Conservation (phyloP, 2,888 invertebrate genomes). For the Belgica antarctica region DNA sequence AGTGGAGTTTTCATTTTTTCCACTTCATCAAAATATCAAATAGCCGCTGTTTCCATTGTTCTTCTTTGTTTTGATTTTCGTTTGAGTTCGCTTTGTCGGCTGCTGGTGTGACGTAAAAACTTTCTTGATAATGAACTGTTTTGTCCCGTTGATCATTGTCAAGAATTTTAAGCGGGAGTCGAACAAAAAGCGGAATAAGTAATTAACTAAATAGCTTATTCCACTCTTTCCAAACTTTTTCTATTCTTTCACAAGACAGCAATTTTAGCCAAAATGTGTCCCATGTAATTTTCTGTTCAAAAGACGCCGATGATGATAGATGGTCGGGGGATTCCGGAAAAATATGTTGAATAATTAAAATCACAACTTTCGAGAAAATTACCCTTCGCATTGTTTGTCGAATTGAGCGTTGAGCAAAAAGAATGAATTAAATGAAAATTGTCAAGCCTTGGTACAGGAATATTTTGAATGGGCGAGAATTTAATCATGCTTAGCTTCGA, state of each 20-base stretch:
- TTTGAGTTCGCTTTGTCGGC: background rate
- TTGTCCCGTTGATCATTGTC: background rate
- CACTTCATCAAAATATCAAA: background rate
- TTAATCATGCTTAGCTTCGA: background rate
- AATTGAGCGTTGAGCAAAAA: background rate
- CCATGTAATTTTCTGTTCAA: background rate
- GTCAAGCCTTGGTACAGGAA: constrained; percentile 10
- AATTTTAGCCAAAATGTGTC: background rate
- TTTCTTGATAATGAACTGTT: background rate
- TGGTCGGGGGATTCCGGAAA: background rate
- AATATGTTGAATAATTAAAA: constrained; percentile 31
- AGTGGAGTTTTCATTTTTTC: background rate
- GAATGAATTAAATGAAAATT: constrained; percentile 14
- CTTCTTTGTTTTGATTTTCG: background rate
- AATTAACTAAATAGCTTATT: constrained; percentile 29
- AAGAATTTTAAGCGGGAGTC: background rate
- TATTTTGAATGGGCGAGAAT: constrained; percentile 26
- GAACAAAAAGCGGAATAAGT: constrained; percentile 17
- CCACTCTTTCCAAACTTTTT: background rate
- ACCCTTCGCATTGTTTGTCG: constrained; percentile 16
- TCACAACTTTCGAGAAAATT: constrained; percentile 21
- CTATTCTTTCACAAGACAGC: background rate
- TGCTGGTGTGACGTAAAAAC: background rate
- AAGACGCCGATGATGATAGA: no score
- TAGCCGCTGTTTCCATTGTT: background rate